Evolutionary conservation across 2,797 vertebrate species (phyloP).

Genomic region (Pterois miles): DNA sequence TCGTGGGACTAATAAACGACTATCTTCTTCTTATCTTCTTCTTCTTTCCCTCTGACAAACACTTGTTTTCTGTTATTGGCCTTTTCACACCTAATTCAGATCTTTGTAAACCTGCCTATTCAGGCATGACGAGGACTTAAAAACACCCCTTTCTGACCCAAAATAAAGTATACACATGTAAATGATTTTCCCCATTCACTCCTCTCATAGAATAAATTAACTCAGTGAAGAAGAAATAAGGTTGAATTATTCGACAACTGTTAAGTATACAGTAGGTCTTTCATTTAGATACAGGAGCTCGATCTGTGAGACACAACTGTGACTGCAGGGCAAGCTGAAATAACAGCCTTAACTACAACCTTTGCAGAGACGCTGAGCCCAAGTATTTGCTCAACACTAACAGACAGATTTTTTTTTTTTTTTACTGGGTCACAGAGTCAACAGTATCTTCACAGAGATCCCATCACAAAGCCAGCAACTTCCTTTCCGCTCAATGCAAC

Average conservation of each 20-base stretch:
- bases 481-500: constrained; percentile 57
- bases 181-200: background rate
- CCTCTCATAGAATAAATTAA: constrained; percentile 11
- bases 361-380: constrained; percentile 32
- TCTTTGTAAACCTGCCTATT: background rate
- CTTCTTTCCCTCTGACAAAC: background rate
- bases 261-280: background rate
- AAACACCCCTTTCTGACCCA: background rate
- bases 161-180: background rate
- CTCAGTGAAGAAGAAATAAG: background rate
- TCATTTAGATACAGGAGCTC: background rate
- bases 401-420: constrained; percentile 16
- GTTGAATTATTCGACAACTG: background rate
- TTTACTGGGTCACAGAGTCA: constrained; percentile 58
- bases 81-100: background rate
- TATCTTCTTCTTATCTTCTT: too few relatives aligned
- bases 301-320: background rate
- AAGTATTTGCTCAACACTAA: constrained; percentile 53
- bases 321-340: constrained; percentile 29
- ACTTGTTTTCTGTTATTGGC: background rate
- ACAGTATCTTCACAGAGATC: constrained; percentile 62
- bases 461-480: constrained; percentile 64
- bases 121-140: background rate
- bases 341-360: constrained; percentile 23
- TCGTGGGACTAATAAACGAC: too few relatives aligned